Base-by-base conservation (phyloP, 2,113 vertebrate genomes). In the Alethe diademata region DNA sequence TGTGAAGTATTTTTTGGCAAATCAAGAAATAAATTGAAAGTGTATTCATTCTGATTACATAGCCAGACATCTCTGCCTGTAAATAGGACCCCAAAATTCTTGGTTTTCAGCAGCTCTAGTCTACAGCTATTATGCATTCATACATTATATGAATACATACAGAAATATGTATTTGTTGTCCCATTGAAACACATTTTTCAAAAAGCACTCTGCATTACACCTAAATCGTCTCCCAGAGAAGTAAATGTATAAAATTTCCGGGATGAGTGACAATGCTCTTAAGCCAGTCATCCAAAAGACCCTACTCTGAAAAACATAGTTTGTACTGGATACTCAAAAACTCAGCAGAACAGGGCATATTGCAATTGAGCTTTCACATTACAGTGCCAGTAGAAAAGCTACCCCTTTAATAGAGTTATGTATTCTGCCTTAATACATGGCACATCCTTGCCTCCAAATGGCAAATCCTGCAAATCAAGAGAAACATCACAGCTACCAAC, bases 331-430 rank as follows among this genome's bases (percentile, higher is more conserved):
- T n/a, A 78, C 14, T 48, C 28, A 62, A 53, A 78, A 40, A 5
- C 19, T 67, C 43, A 36, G 43, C 35, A 64, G 45, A 92, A 70
- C 3, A 31, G 16, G 22, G 38, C 25, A 70, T 5, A 66, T 1
- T 31, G 25, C 13, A 62, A 60, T 24, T 65, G 50, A 56, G 33
- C 24, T 66, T 58, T 54, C 45, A 40, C 24, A 14, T 33, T 22
- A 38, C 18, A 43, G 28, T 20, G 33, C 26, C 48, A 82, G 54
- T 5, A 69, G 64, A 76, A 64, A 2, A 83, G 51, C 24, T 22
- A 48, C 4, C 9, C 11, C 19, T 79, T 56, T 51, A 58, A 28
- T 43, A 1, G 0, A 64, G 29, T 43, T 86, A 25, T 0, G 2
- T 50, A 43, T 17, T 76, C n/a, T 84, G 31, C 56, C 60, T 73